A percentile compares a stretch with the other conserved stretches of the same genome.
Evolutionary conservation across 1,140 invertebrate genomes (phyloP).

Genomic region (Spodoptera frugiperda): DNA sequence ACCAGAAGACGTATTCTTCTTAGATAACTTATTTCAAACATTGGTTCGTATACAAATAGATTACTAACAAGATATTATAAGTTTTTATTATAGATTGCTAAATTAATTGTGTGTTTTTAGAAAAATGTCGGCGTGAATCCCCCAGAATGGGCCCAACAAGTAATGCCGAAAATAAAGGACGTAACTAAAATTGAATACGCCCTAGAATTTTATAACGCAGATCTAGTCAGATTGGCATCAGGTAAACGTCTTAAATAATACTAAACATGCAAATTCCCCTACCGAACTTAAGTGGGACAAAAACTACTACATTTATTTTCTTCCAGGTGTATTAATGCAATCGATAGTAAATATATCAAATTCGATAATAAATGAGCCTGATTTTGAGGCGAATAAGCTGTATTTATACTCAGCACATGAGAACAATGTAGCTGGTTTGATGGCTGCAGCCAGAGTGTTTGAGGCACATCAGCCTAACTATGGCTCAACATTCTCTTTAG

Average conservation of each 20-base stretch:
- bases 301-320: background rate
- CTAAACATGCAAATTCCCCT: background rate
- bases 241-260: background rate
- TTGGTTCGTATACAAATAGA: constrained; percentile 69
- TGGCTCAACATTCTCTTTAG: constrained; percentile 82
- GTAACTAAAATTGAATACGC: constrained; percentile 84
- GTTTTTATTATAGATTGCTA: constrained; percentile 34
- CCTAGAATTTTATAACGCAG: constrained; percentile 75
- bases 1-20: constrained; percentile 81
- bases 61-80: background rate
- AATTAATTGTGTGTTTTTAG: constrained; percentile 63
- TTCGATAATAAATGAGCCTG: background rate
- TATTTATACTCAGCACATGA: constrained; percentile 89
- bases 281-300: too few relatives aligned
- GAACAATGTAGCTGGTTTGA: constrained; percentile 89
- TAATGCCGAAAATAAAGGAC: constrained; percentile 83
- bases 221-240: constrained; percentile 65
- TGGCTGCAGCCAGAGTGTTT: constrained; percentile 88
- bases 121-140: constrained; percentile 76
- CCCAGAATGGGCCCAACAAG: constrained; percentile 82
- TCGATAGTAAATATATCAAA: constrained; percentile 85
- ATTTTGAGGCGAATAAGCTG: constrained; percentile 68
- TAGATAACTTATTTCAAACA: constrained; percentile 86
- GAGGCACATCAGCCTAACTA: constrained; percentile 87
- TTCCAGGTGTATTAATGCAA: constrained; percentile 85